Evolutionary conservation across 2,797 vertebrate genomes (phyloP).

Genomic region (Sebastes steindachneri): DNA sequence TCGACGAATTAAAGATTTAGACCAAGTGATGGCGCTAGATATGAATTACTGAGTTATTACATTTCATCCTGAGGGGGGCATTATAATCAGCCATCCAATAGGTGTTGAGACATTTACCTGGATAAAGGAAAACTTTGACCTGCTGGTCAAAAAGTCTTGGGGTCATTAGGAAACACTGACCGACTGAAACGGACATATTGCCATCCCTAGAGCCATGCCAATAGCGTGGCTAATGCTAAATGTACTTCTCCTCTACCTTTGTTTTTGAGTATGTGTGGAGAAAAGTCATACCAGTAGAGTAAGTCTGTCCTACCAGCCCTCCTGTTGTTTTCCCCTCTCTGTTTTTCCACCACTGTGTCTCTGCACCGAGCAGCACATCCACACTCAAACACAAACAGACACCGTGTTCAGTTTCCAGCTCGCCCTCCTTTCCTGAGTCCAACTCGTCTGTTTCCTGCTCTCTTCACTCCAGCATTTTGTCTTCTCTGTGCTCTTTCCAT

Average conservation of each 20-base stretch:
- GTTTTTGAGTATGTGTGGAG: not conserved
- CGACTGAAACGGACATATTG: not conserved
- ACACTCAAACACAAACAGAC: conserved; percentile 35
- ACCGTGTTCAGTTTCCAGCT: conserved; percentile 47
- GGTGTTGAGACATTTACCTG: no score
- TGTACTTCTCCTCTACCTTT: not conserved
- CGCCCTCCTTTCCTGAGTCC: conserved; percentile 62
- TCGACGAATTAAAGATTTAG: no score
- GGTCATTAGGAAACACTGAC: not conserved
- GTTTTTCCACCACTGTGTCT: conserved; percentile 34
- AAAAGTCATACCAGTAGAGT: conserved; percentile 7
- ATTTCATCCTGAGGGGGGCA: no score
- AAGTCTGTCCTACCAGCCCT: conserved; percentile 17
- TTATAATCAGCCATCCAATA: not conserved
- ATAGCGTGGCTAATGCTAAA: not conserved
- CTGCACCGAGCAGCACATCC: conserved; percentile 31
- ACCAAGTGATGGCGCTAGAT: no score
- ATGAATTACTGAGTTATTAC: no score
- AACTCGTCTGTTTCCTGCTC: conserved; percentile 67
- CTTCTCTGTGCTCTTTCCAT: conserved; percentile 51
- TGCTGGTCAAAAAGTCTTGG: not conserved
- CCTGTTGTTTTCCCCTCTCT: conserved; percentile 40
- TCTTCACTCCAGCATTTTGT: conserved; percentile 50
- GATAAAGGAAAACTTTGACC: not conserved
- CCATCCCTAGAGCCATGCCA: not conserved